Base-by-base conservation (phyloP, 2,888 invertebrate species). In the Drosophila leonis region DNA sequence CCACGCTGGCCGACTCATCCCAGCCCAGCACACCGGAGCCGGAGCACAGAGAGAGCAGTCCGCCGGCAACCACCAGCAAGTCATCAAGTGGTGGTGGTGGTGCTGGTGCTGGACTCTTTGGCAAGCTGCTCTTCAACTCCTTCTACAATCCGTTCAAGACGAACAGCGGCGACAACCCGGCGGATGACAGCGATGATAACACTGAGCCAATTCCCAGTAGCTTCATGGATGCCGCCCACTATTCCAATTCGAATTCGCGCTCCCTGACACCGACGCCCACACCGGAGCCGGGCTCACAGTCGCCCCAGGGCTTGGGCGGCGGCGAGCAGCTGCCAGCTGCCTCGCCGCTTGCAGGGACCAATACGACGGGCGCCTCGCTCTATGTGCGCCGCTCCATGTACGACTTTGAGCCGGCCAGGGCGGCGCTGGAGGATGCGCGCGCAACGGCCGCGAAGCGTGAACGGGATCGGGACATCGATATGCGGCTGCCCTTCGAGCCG, bases 401-500 rank as follows among this genome's bases (percentile, higher is more conserved):
- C 52, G 93, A 93, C 66, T 91, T 75, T 44, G 85, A 80, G 71
- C 59, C 84, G 0, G 27, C 20, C 0, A 73, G 56, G 49, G 80
- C 82, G 20, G 67, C 71, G 0, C 15, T 61, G 10, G 79, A 75
- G 56, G 64, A 72, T 55, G 72, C 74, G 24, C 66, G 65, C 35
- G 77, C 70, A 8, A 35, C 8, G 4, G 49, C 46, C 3, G 55
- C 33, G 27, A 48, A 67, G 15, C 65, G 64, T 18, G 49, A 73
- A 46, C 64, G 66, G 18, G 76, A 82, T 41, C 79, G 75, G 1
- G 97, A 97, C 88, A 95, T 96, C 39, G 97, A 97, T 93, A 94
- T 97, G 75, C 94, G 97, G 29, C 93, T 97, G 80, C 97, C 97
- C 0, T 97, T 97, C 89, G 97, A 97, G 91, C 95, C 96, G 10